phyloP scores from a whole-genome alignment of 2,888 invertebrate species.

The Drosophila affinis region DNA sequence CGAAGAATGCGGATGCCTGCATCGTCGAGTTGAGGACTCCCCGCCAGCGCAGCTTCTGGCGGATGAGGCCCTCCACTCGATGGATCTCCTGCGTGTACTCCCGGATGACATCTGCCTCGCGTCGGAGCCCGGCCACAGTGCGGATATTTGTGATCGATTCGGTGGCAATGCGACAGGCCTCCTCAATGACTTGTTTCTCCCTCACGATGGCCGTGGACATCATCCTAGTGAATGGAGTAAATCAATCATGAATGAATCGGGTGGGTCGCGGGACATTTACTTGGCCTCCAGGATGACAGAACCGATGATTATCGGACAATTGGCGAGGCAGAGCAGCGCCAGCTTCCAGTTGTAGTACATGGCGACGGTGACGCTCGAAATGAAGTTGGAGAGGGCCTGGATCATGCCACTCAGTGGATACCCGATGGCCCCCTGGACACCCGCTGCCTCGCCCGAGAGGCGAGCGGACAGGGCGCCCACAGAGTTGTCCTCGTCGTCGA shows the following conservation, averaged over 20 bases:
- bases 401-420: slow-evolving; percentile 88
- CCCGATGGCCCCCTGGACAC: slow-evolving; percentile 90
- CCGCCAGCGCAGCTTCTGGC: slow-evolving; percentile 86
- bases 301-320: slow-evolving; percentile 88
- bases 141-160: slow-evolving; percentile 90
- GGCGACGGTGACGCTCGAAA: slow-evolving; percentile 87
- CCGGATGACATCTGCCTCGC: slow-evolving; percentile 86
- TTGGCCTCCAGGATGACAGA: slow-evolving; percentile 88
- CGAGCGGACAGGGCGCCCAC: slow-evolving; percentile 89
- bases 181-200: slow-evolving; percentile 87
- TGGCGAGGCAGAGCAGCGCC: slow-evolving; percentile 87
- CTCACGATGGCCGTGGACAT: slow-evolving; percentile 86
- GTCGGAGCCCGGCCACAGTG: slow-evolving; percentile 88
- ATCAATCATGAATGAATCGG: not conserved
- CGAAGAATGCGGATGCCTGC: slow-evolving; percentile 89
- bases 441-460: slow-evolving; percentile 89
- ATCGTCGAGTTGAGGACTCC: slow-evolving; percentile 89
- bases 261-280: slow-evolving; percentile 47
- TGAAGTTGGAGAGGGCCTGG: slow-evolving; percentile 88
- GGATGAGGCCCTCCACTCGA: slow-evolving; percentile 85
- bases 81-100: slow-evolving; percentile 86
- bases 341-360: slow-evolving; percentile 89
- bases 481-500: slow-evolving; percentile 88
- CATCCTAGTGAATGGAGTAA: slow-evolving; percentile 80
- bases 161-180: slow-evolving; percentile 89